These are phyloP conservation scores for Keiferia lycopersicella DNA, from an alignment of 2,888 invertebrate species.

Conservation along the genomic window DNA sequence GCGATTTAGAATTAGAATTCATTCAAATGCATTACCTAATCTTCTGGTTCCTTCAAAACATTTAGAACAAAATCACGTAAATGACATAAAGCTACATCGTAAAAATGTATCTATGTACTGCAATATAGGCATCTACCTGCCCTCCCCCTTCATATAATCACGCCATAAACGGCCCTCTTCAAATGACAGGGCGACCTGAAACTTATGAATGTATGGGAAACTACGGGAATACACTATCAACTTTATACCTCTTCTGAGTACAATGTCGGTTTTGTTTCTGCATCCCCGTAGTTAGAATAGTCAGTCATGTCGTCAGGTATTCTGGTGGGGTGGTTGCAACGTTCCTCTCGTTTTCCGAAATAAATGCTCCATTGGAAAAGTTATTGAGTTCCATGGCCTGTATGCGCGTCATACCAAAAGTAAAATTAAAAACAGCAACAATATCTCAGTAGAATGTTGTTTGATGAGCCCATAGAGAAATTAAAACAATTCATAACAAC, in stretches of 20 bases:
- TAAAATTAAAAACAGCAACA: background rate
- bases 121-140: conserved; percentile 3
- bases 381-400: too few relatives aligned
- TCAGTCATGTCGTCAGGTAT: too few relatives aligned
- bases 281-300: too few relatives aligned
- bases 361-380: too few relatives aligned
- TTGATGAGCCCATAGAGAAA: conserved; percentile 9
- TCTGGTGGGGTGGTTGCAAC: too few relatives aligned
- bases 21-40: too few relatives aligned
- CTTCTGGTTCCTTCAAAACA: background rate
- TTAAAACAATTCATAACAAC: conserved; percentile 11
- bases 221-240: background rate
- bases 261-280: too few relatives aligned
- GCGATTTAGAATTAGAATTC: too few relatives aligned
- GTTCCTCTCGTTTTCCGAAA: too few relatives aligned
- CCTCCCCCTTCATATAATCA: background rate
- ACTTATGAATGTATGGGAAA: conserved; percentile 12
- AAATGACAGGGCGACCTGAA: background rate
- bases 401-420: too few relatives aligned
- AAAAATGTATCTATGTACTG: background rate
- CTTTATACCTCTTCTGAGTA: too few relatives aligned
- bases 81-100: background rate
- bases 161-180: background rate
- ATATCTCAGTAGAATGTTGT: background rate
- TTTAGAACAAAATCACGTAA: background rate